phyloP scores from a whole-genome alignment of 2,113 vertebrate genomes.

The Sphyrna mokarran region DNA sequence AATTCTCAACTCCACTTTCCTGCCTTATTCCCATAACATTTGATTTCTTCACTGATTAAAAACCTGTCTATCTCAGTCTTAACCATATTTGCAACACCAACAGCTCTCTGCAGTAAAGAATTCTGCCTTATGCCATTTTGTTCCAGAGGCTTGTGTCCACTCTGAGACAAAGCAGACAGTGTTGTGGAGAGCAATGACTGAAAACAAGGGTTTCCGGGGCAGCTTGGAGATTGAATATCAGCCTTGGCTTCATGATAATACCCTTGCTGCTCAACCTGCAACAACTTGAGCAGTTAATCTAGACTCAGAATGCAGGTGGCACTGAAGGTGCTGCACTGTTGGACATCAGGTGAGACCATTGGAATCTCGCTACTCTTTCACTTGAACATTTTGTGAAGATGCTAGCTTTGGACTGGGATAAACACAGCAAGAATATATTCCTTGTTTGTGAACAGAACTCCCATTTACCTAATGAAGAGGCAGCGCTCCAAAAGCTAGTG shows the following conservation, averaged over 20 bases:
- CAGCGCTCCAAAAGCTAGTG: too few relatives aligned
- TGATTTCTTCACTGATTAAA: too few relatives aligned
- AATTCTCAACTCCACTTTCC: too few relatives aligned
- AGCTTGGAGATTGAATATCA: neutral
- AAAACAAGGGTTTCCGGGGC: too few relatives aligned
- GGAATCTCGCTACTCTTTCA: neutral
- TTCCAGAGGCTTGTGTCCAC: neutral
- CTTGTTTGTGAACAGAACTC: too few relatives aligned
- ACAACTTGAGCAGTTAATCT: neutral
- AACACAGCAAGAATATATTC: too few relatives aligned
- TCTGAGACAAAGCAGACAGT: neutral
- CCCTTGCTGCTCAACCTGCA: neutral
- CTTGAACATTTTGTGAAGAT: neutral
- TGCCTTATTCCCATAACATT: too few relatives aligned
- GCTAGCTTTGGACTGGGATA: too few relatives aligned
- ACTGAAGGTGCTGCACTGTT: neutral
- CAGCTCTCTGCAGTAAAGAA: too few relatives aligned
- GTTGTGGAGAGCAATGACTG: neutral
- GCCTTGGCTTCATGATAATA: neutral
- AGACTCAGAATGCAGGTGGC: neutral
- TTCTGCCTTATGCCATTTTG: neutral
- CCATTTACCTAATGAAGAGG: too few relatives aligned
- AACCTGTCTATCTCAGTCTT: too few relatives aligned
- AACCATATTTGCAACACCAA: too few relatives aligned
- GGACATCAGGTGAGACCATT: neutral